Conservation (phyloP, 1,140 invertebrate species). For the Mactra quadrangularis region DNA sequence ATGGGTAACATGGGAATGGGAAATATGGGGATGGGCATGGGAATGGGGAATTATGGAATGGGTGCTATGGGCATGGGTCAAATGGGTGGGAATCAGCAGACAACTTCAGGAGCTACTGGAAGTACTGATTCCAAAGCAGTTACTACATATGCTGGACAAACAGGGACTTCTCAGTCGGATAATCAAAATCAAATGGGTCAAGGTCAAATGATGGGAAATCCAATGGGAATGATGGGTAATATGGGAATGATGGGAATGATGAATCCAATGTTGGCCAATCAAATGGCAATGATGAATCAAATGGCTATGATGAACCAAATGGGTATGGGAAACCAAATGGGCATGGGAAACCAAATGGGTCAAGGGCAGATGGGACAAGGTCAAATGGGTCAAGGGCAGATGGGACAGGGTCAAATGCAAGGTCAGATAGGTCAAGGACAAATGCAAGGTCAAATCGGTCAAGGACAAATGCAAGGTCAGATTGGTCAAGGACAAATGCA, state of each 20-base stretch:
- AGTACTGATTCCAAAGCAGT: slow-evolving; percentile 6
- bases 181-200: slow-evolving; percentile 1
- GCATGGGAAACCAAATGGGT: slow-evolving; percentile 13
- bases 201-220: slow-evolving; percentile 44
- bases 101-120: not conserved
- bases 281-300: slow-evolving; percentile 43
- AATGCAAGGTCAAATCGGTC: slow-evolving; percentile 17
- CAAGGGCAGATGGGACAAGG: slow-evolving; percentile 36
- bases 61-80: slow-evolving; percentile 48
- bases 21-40: slow-evolving; percentile 36
- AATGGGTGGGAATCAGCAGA: slow-evolving; percentile 31
- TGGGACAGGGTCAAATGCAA: slow-evolving; percentile 1
- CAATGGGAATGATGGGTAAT: slow-evolving; percentile 8
- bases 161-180: not conserved
- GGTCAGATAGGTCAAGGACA: slow-evolving; percentile 12
- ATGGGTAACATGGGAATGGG: slow-evolving; percentile 42
- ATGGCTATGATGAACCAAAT: slow-evolving; percentile 12
- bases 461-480: slow-evolving; percentile 3
- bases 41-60: not conserved
- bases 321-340: not conserved
- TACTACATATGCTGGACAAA: not conserved
- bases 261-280: slow-evolving; percentile 52
- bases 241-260: slow-evolving; percentile 48
- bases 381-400: not conserved
- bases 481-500: slow-evolving; percentile 1